Base-by-base conservation (phyloP, 2,113 vertebrate species). In the Alexandromys fortis region DNA sequence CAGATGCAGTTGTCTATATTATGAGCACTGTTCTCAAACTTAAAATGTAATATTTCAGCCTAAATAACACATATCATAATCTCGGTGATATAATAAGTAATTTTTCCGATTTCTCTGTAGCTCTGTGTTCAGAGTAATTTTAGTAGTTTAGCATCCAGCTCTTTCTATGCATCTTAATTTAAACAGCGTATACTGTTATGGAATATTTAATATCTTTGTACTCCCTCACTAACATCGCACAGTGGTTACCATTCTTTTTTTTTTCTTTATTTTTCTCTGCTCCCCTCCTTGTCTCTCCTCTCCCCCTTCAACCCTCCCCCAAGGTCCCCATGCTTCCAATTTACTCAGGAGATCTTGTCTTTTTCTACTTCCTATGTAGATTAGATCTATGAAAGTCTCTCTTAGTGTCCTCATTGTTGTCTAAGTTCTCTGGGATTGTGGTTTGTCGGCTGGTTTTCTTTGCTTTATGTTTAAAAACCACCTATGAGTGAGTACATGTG, bases 121-220 rank as follows among this genome's bases (percentile, higher is more conserved):
- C 92, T 94, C 21, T 92, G 28, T 90, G 24, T 94, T 92, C 91
- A 79, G 33, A 81, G 58, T 65, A 77, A 91, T 90, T 94, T 90
- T 65, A 72, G 82, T 92, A 52, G 73, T 67, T 92, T 49, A 87
- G 10, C 89, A 77, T 79, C 55, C n/a, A 91, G 19, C 70, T 73
- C 24, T 63, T 65, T 83, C 24, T 89, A 77, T 49, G 13, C 87
- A 61, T 88, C 49, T 55, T 55, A 91, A 77, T 90, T 77, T 95
- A 93, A 72, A 11, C 49, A 92, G 73, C 28, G 65, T 94, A 61
- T 78, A 4, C 13, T 91, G 13, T 82, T 83, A 42, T 68, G 79
- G 16, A 90, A n/a, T 10, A 92, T 87, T 91, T 77, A 83, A 90
- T 91, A 21, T 81, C 14, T 94, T 89, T 85, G 16, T 63, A 68